Percentiles rank a stretch among this genome's conserved stretches.
These are phyloP conservation scores for Ctenodactylus gundi DNA, from an alignment of 2,113 vertebrate genomes.

Conservation along the genomic window DNA sequence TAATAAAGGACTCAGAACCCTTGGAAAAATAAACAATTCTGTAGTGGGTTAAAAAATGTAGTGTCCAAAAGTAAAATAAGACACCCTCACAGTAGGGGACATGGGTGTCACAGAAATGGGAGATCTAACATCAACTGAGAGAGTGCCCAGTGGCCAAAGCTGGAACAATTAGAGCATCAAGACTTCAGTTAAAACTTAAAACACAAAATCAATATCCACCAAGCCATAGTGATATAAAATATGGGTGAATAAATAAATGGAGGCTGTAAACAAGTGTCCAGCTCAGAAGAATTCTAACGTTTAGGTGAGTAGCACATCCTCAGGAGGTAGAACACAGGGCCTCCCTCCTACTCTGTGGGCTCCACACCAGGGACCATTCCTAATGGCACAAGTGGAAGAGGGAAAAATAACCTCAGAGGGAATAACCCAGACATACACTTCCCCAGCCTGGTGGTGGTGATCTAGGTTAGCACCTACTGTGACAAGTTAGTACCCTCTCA, in stretches of 20 bases:
- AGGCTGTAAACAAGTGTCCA: neutral
- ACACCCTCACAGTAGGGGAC: no score
- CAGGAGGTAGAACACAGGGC: neutral
- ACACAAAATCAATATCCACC: neutral
- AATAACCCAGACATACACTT: no score
- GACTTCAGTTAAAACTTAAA: neutral
- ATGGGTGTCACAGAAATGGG: neutral
- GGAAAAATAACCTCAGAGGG: no score
- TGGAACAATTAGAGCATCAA: neutral
- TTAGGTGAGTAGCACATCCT: no score
- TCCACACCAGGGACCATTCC: no score
- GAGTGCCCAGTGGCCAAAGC: neutral
- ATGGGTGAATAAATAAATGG: neutral
- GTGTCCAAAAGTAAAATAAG: neutral
- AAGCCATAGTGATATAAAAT: no score
- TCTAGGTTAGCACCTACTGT: rapidly evolving
- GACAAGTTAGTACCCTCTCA: neutral
- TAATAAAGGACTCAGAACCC: neutral
- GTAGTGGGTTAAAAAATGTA: neutral
- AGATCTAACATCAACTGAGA: no score
- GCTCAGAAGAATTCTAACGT: neutral
- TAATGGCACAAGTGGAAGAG: neutral
- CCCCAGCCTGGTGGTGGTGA: neutral
- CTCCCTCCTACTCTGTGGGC: neutral
- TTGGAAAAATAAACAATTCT: neutral